Percentiles rank a stretch among this genome's conserved stretches.
Conservation (phyloP, 1,140 invertebrate genomes). For the Lepidurus apus region DNA sequence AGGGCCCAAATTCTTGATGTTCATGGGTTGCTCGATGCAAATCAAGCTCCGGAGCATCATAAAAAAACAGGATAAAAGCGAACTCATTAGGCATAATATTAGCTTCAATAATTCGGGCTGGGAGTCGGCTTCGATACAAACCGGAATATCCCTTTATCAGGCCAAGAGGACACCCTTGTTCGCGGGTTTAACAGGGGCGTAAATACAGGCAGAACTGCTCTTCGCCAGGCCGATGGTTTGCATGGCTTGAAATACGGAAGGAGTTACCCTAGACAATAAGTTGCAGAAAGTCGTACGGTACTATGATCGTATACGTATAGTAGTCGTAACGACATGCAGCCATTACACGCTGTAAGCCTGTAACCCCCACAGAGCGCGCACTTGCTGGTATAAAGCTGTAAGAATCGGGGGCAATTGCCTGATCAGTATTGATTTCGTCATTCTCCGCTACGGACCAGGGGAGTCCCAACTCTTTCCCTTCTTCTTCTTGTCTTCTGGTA, state of each 20-base stretch:
- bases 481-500: neutral
- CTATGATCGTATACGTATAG: too few relatives aligned
- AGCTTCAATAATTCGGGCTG: neutral
- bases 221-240: neutral
- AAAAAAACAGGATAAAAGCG: neutral
- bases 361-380: neutral
- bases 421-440: constrained; percentile 7
- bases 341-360: neutral
- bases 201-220: neutral
- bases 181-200: too few relatives aligned
- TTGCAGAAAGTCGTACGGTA: neutral
- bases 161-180: neutral
- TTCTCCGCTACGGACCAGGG: neutral
- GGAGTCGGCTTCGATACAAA: neutral
- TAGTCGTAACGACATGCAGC: neutral
- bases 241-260: neutral
- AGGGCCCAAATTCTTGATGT: neutral
- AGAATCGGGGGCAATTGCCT: constrained; percentile 3
- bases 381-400: neutral
- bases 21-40: neutral
- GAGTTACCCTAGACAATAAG: neutral
- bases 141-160: neutral
- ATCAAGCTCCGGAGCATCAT: neutral
- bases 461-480: neutral
- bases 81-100: neutral